Percentiles rank a stretch among this genome's conserved stretches.
These are phyloP conservation scores for Drosophila paranaensis DNA, from an alignment of 2,888 invertebrate genomes.

Conservation along the genomic window DNA sequence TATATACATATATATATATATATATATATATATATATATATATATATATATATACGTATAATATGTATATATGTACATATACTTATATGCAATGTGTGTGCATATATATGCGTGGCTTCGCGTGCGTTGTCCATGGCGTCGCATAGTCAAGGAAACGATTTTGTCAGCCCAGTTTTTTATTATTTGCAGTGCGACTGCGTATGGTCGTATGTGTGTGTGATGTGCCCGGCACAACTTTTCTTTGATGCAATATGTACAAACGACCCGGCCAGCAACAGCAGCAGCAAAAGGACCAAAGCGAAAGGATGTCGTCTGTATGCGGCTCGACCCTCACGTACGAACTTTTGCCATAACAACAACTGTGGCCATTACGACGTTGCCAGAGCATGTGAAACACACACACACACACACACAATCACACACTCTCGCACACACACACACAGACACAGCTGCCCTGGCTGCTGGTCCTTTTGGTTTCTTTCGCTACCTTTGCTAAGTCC, in stretches of 20 bases:
- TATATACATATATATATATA: constrained; percentile 5
- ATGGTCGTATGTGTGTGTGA: constrained; percentile 28
- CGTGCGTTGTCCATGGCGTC: constrained; percentile 53
- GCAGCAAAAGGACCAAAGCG: constrained; percentile 62
- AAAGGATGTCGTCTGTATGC: constrained; percentile 71
- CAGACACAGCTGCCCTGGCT: constrained; percentile 24
- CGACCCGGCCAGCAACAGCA: constrained; percentile 53
- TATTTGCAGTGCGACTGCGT: constrained; percentile 75
- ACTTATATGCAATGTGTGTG: no score
- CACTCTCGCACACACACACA: constrained; percentile 18
- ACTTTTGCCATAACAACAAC: constrained; percentile 81
- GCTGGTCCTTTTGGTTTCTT: constrained; percentile 70
- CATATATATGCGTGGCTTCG: constrained; percentile 10
- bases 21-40: no score
- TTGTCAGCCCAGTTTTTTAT: constrained; percentile 56
- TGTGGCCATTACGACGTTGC: constrained; percentile 77
- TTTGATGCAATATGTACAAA: constrained; percentile 80
- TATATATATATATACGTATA: background rate
- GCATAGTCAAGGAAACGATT: constrained; percentile 59
- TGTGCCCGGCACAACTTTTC: constrained; percentile 65
- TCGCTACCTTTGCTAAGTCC: constrained; percentile 65
- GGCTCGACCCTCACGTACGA: constrained; percentile 79
- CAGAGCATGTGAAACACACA: constrained; percentile 61
- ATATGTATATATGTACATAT: constrained; percentile 5
- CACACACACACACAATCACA: constrained; percentile 28